These are phyloP conservation scores for Tetramorium parvispinum DNA, from an alignment of 1,140 invertebrate genomes.

Conservation along the genomic window DNA sequence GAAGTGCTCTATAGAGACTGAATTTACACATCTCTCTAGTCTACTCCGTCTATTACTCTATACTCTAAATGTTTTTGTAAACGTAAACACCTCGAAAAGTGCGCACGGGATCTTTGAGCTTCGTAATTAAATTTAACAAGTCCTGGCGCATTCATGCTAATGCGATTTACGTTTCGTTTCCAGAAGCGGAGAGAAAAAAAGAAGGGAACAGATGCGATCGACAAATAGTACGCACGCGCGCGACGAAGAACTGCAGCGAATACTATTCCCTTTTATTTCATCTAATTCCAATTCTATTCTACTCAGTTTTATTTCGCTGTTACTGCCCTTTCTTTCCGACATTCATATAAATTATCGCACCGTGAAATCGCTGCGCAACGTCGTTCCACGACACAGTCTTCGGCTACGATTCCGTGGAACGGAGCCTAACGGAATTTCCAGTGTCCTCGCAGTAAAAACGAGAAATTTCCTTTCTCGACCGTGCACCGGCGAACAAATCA, in stretches of 20 bases:
- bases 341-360: constrained; percentile 44
- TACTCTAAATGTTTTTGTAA: not conserved
- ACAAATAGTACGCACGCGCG: constrained; percentile 39
- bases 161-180: constrained; percentile 21
- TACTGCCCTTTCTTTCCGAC: not conserved
- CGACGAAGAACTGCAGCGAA: not conserved
- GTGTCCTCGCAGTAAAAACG: not conserved
- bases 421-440: not conserved
- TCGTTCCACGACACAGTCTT: not conserved
- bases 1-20: not conserved
- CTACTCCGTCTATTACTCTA: not conserved
- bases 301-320: constrained; percentile 35
- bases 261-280: constrained; percentile 40
- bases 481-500: constrained; percentile 27
- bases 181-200: constrained; percentile 14
- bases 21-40: not conserved
- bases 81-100: constrained; percentile 28
- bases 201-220: not conserved
- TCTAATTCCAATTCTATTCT: constrained; percentile 28
- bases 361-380: not conserved
- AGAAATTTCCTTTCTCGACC: constrained; percentile 16
- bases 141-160: not conserved
- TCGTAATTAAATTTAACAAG: constrained; percentile 47
- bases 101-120: constrained; percentile 20
- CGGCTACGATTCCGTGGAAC: not conserved